Conservation (phyloP, 2,888 invertebrate species). For the Trissonchulus sp. region DNA sequence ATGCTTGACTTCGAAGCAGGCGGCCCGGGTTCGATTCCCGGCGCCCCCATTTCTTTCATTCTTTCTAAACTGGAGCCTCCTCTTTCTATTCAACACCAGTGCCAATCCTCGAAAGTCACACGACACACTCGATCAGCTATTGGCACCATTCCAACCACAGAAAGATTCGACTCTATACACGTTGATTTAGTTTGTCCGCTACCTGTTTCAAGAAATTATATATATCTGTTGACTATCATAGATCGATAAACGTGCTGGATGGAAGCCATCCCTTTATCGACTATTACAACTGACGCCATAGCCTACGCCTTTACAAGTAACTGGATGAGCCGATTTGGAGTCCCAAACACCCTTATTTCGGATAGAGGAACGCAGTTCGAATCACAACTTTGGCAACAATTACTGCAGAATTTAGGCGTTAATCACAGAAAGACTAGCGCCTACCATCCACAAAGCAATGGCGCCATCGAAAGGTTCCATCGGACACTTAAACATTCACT, state of each 20-base stretch:
- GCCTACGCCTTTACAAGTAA: neutral
- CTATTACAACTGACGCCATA: neutral
- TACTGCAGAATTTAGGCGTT: slow-evolving; percentile 1
- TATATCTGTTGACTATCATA: slow-evolving; percentile 8
- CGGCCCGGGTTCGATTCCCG: too few relatives aligned
- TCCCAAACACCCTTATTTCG: slow-evolving; percentile 5
- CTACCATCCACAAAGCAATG: neutral
- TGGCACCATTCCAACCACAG: slow-evolving; percentile 11
- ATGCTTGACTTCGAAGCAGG: too few relatives aligned
- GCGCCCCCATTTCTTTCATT: too few relatives aligned
- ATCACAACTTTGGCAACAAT: neutral
- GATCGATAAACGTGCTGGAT: slow-evolving; percentile 4
- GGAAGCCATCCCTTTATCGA: neutral
- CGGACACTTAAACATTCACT: too few relatives aligned
- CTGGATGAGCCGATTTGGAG: slow-evolving; percentile 17
- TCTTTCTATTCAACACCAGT: too few relatives aligned
- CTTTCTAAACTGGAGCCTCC: too few relatives aligned
- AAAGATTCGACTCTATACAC: slow-evolving; percentile 7
- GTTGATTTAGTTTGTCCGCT: slow-evolving; percentile 8
- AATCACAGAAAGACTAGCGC: neutral
- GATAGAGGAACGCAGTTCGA: slow-evolving; percentile 17
- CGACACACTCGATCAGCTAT: neutral
- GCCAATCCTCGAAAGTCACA: neutral
- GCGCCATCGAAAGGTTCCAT: slow-evolving; percentile 14
- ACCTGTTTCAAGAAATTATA: neutral